Evolutionary conservation across 1,140 invertebrate genomes (phyloP).

Genomic region (Hypothenemus hampei): DNA sequence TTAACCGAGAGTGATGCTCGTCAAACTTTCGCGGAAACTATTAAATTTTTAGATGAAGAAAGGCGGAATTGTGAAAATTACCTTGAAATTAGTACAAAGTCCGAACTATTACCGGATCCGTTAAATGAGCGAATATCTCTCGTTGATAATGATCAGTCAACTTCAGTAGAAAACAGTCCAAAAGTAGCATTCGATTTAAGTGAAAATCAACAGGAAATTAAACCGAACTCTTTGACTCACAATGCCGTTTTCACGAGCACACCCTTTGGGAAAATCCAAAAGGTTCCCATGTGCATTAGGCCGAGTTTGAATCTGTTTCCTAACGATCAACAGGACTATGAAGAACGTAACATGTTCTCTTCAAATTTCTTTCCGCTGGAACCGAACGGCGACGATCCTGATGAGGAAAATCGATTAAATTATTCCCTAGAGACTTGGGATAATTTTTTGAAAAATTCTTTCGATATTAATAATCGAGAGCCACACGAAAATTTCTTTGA

Average conservation of each 20-base stretch:
- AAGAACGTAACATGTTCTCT: conserved; percentile 2
- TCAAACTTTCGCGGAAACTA: too few species aligned
- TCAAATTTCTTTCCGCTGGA: conserved; percentile 1
- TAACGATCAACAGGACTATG: conserved; percentile 29
- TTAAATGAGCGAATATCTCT: too few species aligned
- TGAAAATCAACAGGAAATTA: conserved; percentile 32
- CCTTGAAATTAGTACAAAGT: too few species aligned
- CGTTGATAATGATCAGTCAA: background rate
- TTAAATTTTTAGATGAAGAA: too few species aligned
- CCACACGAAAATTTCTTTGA: conserved; percentile 38
- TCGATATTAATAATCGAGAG: conserved; percentile 35
- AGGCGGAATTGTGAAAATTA: too few species aligned
- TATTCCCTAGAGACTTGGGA: conserved; percentile 47
- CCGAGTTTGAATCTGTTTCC: conserved; percentile 40
- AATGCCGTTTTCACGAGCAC: conserved; percentile 31
- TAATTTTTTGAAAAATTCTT: conserved; percentile 42
- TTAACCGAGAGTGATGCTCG: too few species aligned
- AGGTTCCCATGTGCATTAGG: conserved; percentile 25
- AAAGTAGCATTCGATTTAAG: conserved; percentile 37
- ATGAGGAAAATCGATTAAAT: conserved; percentile 29
- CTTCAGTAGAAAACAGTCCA: background rate
- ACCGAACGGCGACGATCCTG: background rate
- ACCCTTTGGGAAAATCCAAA: conserved; percentile 32
- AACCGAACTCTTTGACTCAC: conserved; percentile 35
- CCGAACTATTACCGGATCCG: too few species aligned